phyloP scores from a whole-genome alignment of 2,888 invertebrate species.

The Heliothis peltigera region DNA sequence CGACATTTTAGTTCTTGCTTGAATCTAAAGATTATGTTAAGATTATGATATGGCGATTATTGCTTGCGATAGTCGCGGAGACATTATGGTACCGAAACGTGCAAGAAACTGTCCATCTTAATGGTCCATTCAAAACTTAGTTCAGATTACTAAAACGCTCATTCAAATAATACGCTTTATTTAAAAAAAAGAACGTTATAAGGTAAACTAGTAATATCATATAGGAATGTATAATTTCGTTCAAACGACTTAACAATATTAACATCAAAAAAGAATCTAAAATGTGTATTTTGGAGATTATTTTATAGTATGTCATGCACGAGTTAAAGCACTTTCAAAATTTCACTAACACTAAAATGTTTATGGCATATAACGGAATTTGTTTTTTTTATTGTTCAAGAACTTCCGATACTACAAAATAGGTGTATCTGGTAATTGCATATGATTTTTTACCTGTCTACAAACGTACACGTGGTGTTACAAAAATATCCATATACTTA shows the following conservation, averaged over 20 bases:
- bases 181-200: conserved; percentile 24
- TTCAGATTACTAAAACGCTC: background rate
- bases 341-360: conserved; percentile 32
- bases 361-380: conserved; percentile 42
- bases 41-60: too few relatives aligned
- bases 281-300: conserved; percentile 18
- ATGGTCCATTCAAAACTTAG: too few relatives aligned
- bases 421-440: background rate
- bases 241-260: conserved; percentile 29
- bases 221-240: conserved; percentile 58
- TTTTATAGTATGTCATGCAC: conserved; percentile 40
- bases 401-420: conserved; percentile 21
- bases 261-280: conserved; percentile 38
- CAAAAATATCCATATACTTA: too few relatives aligned
- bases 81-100: too few relatives aligned
- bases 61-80: too few relatives aligned
- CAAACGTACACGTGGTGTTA: too few relatives aligned
- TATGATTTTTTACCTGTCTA: too few relatives aligned
- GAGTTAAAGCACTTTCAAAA: conserved; percentile 17
- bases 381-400: conserved; percentile 16
- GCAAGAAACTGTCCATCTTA: too few relatives aligned
- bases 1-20: too few relatives aligned
- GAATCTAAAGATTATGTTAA: too few relatives aligned
- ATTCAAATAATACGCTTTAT: conserved; percentile 25
- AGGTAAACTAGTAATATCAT: conserved; percentile 47